Conservation (phyloP, 2,888 invertebrate species). For the Tetranychus truncatus region DNA sequence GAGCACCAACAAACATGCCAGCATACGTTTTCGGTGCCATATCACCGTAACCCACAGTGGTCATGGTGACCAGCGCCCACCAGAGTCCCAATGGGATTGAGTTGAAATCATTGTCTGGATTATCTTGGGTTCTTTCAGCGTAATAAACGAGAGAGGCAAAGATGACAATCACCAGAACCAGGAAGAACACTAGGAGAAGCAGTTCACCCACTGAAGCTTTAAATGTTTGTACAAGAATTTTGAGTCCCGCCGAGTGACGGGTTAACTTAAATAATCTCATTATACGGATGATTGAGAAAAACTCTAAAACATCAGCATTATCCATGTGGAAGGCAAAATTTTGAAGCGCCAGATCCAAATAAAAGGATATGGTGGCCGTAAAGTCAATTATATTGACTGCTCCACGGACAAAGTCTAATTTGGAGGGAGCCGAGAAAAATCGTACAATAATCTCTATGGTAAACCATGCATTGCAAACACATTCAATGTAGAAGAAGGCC, state of each 20-base stretch:
- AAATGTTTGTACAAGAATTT: conserved; percentile 92
- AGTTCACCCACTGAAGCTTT: conserved; percentile 91
- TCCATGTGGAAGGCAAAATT: conserved; percentile 51
- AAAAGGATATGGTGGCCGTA: conserved; percentile 94
- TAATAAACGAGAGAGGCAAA: conserved; percentile 96
- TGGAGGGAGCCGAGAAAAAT: conserved; percentile 80
- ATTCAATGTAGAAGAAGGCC: conserved; percentile 95
- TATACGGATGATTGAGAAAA: conserved; percentile 90
- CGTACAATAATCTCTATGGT: conserved; percentile 83
- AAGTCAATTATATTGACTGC: conserved; percentile 98
- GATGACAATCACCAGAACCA: conserved; percentile 90
- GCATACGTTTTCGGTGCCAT: conserved; percentile 59
- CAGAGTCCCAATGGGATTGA: conserved; percentile 91
- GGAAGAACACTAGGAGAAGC: conserved; percentile 86
- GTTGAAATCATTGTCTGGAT: conserved; percentile 86
- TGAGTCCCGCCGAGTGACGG: conserved; percentile 86
- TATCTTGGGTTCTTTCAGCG: conserved; percentile 77
- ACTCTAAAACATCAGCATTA: conserved; percentile 87
- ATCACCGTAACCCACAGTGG: conserved; percentile 80
- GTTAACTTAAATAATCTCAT: conserved; percentile 93
- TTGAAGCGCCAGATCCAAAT: conserved; percentile 74
- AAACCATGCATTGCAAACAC: conserved; percentile 98
- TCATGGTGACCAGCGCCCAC: conserved; percentile 99
- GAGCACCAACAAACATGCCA: conserved; percentile 93
- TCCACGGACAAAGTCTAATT: conserved; percentile 75